Evolutionary conservation across 2,797 vertebrate species (phyloP).

Genomic region (Simalia tracyae): DNA sequence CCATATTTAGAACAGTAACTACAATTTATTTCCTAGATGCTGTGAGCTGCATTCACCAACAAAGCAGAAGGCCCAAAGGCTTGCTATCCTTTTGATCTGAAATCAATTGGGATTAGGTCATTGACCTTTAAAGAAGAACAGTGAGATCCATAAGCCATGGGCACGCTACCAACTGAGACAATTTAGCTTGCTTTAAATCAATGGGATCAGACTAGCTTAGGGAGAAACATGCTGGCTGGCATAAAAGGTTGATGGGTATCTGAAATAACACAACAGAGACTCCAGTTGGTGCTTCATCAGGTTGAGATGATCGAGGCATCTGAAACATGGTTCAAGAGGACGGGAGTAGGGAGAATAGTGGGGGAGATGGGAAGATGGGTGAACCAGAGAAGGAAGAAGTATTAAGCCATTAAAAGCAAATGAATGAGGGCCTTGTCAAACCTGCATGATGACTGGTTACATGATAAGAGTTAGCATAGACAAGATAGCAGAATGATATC

Average conservation of each 20-base stretch:
- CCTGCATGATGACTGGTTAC: too few relatives aligned
- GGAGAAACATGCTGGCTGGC: not conserved
- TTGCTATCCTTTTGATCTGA: not conserved
- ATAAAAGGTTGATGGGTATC: too few relatives aligned
- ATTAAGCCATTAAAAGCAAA: too few relatives aligned
- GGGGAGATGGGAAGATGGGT: too few relatives aligned
- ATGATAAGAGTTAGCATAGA: too few relatives aligned
- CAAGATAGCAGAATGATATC: too few relatives aligned
- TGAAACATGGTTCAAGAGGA: not conserved
- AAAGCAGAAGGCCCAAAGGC: conserved; percentile 16
- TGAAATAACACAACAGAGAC: too few relatives aligned
- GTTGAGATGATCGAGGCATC: too few relatives aligned
- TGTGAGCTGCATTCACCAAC: not conserved
- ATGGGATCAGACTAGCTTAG: not conserved
- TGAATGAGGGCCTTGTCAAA: too few relatives aligned
- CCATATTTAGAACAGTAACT: not conserved
- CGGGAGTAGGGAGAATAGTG: too few relatives aligned
- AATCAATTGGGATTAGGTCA: conserved; percentile 17
- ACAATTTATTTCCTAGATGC: not conserved
- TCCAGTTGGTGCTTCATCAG: too few relatives aligned
- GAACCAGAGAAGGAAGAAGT: too few relatives aligned
- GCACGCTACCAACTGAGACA: not conserved
- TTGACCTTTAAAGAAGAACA: conserved; percentile 13
- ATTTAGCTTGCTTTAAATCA: not conserved
- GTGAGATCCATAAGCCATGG: not conserved